Conservation (phyloP, 2,113 vertebrate genomes). For the Chloropsis hardwickii region DNA sequence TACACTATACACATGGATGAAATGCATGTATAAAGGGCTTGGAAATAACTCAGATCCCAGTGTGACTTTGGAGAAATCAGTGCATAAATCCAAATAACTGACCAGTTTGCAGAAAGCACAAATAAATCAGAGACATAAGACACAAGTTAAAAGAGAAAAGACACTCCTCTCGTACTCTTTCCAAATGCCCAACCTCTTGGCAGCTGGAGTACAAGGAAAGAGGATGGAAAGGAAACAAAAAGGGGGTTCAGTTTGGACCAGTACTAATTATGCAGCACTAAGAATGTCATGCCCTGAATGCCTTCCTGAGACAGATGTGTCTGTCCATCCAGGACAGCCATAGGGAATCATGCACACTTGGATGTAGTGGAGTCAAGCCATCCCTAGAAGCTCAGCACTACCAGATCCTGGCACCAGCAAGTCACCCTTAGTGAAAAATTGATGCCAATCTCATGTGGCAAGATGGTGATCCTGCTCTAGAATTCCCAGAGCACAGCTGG, state of each 20-base stretch:
- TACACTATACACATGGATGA: background rate
- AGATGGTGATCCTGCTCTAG: background rate
- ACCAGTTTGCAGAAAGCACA: background rate
- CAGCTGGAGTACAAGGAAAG: background rate
- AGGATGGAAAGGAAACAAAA: background rate
- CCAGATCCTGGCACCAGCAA: background rate
- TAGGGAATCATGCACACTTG: background rate
- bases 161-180: accelerated
- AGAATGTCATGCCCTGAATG: background rate
- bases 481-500: background rate
- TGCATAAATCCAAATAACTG: background rate
- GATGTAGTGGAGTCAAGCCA: background rate
- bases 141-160: background rate
- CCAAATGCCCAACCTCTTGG: background rate
- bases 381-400: background rate
- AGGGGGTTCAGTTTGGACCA: accelerated
- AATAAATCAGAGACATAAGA: background rate
- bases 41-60: background rate
- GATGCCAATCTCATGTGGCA: background rate
- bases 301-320: background rate
- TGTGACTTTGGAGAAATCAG: background rate
- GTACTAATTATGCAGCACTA: background rate
- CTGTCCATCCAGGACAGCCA: background rate
- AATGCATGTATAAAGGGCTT: accelerated
- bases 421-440: background rate